Evolutionary conservation across 2,888 invertebrate genomes (phyloP), one percentile per base, ranked within the genome.

Genomic region (Caenorhabditis macrosperma): DNA sequence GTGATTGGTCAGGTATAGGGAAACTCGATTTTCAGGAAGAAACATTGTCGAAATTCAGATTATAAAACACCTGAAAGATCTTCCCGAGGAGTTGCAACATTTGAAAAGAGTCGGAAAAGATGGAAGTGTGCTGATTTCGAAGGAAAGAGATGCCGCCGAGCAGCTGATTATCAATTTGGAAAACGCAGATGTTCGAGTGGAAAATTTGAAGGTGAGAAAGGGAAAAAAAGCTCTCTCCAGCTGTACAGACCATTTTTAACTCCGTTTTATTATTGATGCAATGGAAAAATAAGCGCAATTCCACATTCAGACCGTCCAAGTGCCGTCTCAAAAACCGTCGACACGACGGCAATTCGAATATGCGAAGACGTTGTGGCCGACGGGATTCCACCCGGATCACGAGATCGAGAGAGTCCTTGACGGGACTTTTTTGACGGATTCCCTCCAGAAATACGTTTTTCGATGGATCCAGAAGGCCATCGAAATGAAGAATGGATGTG

Each of bases 41-140:
- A 33, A 20, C 6, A 22, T 22, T 15, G 4, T 35, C 26, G 17
- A 22, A 24, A 57, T 57, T 28, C 54, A 79, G 75, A 71, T 80
- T 15, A 75, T 80, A 0, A 41, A 50, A 20, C 22, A 17, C 1
- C 48, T 80, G 12, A 50, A 64, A 30, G 69, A 69, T 15, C 68
- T 80, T 4, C 69, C 75, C 0, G 75, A 75, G 50, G 15, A 64
- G 12, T 46, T 80, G 28, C 38, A 50, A 33, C 79, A 80, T 41
- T 46, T 80, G 54, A 80, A 80, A 48, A 28, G 79, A 59, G 75
- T 80, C n/a, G 71, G 55, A 50, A 75, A 75, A 64, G 71, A 80
- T 22, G 75, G 79, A 30, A 55, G 64, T 24, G 38, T 80, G 15
- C 52, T 80, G 3, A 61, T 80, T 20, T 38, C 64, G 0, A 54